Conservation (phyloP, 2,113 vertebrate species). For the Pelecanus crispus region DNA sequence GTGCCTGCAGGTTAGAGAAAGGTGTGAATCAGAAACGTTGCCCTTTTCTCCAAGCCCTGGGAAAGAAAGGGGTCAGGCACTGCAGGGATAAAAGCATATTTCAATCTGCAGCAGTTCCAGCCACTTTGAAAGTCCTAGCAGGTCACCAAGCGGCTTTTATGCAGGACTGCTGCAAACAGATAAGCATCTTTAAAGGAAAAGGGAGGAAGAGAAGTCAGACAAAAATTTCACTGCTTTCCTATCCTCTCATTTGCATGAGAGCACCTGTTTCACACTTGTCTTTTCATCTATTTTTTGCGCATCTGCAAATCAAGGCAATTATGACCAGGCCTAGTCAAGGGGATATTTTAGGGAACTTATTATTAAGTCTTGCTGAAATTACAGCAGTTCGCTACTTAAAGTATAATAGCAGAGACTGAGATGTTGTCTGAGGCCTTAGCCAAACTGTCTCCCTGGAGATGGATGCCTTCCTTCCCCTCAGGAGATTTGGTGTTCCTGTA, state of each 20-base stretch:
- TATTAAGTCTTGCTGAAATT: constrained; percentile 7
- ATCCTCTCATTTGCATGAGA: background rate
- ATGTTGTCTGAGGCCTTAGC: background rate
- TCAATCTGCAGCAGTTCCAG: background rate
- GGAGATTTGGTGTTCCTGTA: background rate
- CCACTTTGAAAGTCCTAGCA: background rate
- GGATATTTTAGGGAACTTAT: constrained; percentile 13
- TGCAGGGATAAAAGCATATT: background rate
- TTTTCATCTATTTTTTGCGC: background rate
- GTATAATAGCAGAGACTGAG: background rate
- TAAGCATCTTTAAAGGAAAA: background rate
- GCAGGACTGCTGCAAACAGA: background rate
- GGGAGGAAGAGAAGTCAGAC: background rate
- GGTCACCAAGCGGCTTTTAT: background rate
- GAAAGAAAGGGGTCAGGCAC: background rate
- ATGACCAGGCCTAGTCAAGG: background rate
- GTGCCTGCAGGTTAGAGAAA: background rate
- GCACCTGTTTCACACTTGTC: background rate
- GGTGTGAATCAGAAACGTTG: background rate
- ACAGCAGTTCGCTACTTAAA: background rate
- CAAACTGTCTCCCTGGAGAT: constrained; percentile 1
- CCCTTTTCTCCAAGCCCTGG: background rate
- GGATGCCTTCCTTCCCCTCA: background rate
- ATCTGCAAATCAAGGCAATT: constrained; percentile 10
- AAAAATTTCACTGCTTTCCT: background rate